Base-by-base conservation (phyloP, 2,797 vertebrate species). In the Megalops cyprinoides region DNA sequence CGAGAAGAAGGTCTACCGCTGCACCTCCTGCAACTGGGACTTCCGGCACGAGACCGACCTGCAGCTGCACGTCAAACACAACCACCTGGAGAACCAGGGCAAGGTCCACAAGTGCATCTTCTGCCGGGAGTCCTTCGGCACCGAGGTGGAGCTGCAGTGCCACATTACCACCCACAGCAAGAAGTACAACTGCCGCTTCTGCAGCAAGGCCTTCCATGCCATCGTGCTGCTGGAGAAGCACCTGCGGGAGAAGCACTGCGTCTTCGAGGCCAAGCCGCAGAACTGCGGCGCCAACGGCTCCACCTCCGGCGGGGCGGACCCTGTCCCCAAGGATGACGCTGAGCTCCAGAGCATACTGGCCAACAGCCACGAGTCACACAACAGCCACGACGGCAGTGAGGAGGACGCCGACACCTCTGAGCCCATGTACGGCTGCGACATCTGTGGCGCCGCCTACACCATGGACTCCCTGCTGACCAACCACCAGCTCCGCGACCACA, bases 141-240 rank as follows among this genome's bases (percentile, higher is more conserved):
- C 98, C 0, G 98, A 99, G 89, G 97, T 99, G 84, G 98, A 99
- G 91, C 93, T 99, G 55, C 98, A 99, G 90, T 99, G 98, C 81
- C 98, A 99, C 90, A 98, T 99, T 85, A 99, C 98, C 75, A 99
- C 97, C 0, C 98, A 99, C 91, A 99, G 97, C 90, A 98, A 99
- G 92, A 98, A 99, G 89, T 99, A 98, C 88, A 98, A 98, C 91
- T 99, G 98, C 87, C 97, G 97, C 85, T 99, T 99, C 93, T 99
- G 98, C 93, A 99, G 97, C 91, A 98, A 99, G 87, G 97, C 97
- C 86, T 99, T 98, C 91, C 98, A 99, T 14, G 98, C 98, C 39
- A 97, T 98, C 49, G 96, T 97, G 83, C 91, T 98, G 89, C 91
- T 99, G 86, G 98, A 99, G 91, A 97, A 97, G 60, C 98, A 99